These are phyloP conservation scores for Protophormia terraenovae DNA, from an alignment of 2,888 invertebrate species.

Conservation along the genomic window DNA sequence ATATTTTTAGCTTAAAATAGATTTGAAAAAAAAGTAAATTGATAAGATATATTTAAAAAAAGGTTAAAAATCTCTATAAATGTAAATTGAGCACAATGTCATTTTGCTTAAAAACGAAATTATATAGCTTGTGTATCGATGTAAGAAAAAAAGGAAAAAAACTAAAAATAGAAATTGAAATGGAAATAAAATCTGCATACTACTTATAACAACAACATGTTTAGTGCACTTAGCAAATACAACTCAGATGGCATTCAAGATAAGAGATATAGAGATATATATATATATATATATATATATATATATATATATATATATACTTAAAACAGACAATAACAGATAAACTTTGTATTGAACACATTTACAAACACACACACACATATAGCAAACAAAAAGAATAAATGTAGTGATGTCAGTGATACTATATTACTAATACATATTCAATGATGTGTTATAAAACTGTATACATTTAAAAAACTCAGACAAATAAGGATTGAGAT, in stretches of 20 bases:
- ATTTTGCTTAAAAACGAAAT: not conserved
- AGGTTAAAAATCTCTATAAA: not conserved
- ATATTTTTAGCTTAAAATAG: not conserved
- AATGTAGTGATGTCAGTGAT: not conserved
- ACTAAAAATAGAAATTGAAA: not conserved
- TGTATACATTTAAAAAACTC: not conserved
- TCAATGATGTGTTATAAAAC: constrained; percentile 29
- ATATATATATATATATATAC: no score
- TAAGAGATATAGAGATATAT: no score
- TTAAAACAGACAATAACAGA: constrained; percentile 48
- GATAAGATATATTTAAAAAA: not conserved
- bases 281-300: no score
- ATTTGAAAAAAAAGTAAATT: not conserved
- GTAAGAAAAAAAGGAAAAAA: no score
- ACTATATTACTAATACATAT: constrained; percentile 17
- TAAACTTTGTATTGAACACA: constrained; percentile 14
- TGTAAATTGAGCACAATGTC: constrained; percentile 43
- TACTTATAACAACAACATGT: constrained; percentile 33
- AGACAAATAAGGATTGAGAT: no score
- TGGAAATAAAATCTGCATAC: constrained; percentile 2
- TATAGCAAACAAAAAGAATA: not conserved
- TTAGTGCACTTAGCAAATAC: constrained; percentile 42
- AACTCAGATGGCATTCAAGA: constrained; percentile 33
- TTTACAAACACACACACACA: not conserved
- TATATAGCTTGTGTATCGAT: not conserved